phyloP scores from a whole-genome alignment of 2,888 invertebrate species.

The Troglohyphantes excavatus region DNA sequence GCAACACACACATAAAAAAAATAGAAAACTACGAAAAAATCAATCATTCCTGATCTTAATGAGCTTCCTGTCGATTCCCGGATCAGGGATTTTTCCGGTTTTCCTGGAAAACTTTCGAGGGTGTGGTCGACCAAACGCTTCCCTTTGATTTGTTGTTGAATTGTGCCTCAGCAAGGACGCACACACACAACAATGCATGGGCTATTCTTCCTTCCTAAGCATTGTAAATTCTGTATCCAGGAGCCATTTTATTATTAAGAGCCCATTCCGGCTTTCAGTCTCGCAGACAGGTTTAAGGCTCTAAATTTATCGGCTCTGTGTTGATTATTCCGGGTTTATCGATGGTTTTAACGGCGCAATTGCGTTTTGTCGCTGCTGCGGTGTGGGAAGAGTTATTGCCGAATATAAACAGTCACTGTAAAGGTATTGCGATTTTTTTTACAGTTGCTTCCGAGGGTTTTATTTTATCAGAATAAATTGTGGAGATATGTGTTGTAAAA shows the following conservation, averaged over 20 bases:
- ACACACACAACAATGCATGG: neutral
- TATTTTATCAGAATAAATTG: neutral
- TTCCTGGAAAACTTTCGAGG: constrained; percentile 54
- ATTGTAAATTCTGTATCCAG: constrained; percentile 7
- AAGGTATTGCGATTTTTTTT: neutral
- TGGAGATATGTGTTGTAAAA: no score
- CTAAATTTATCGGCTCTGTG: constrained; percentile 50
- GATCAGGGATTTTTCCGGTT: constrained; percentile 37
- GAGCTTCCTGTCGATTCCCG: constrained; percentile 76
- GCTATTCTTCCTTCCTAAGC: constrained; percentile 29
- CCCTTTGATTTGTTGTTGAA: constrained; percentile 59
- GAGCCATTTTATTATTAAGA: constrained; percentile 41
- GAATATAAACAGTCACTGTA: neutral
- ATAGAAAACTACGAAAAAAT: constrained; percentile 26
- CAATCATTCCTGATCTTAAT: constrained; percentile 70
- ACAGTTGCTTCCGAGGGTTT: neutral
- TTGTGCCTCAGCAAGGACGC: neutral
- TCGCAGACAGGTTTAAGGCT: constrained; percentile 48
- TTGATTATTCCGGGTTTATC: constrained; percentile 33
- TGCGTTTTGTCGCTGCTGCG: constrained; percentile 9
- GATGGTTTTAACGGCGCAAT: constrained; percentile 42
- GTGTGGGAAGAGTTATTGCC: constrained; percentile 15
- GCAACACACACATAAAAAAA: no score
- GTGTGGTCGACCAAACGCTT: constrained; percentile 52
- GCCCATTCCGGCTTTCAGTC: constrained; percentile 58